Evolutionary conservation across 2,888 invertebrate genomes (phyloP).

Genomic region (Andrena camellia): DNA sequence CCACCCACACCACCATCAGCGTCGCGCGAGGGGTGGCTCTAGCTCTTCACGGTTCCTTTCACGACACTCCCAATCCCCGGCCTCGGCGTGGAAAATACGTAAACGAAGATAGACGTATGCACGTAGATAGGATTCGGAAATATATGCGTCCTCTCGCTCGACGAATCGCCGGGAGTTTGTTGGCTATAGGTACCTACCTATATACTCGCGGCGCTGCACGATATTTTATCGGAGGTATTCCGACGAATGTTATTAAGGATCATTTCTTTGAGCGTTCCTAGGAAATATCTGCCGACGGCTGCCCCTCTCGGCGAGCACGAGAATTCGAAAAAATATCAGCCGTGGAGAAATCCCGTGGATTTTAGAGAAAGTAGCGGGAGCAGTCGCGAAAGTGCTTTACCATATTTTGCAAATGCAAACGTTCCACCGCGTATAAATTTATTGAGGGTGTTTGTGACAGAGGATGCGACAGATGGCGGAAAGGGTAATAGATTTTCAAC

Average conservation of each 20-base stretch:
- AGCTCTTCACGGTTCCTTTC: constrained; percentile 69
- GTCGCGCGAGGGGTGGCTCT: constrained; percentile 33
- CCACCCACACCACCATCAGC: constrained; percentile 43
- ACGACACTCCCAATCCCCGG: constrained; percentile 61
- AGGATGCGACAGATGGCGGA: too few species aligned
- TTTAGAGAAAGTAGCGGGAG: constrained; percentile 5
- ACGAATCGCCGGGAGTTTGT: constrained; percentile 57
- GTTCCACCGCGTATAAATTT: background rate
- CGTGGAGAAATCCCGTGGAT: constrained; percentile 5
- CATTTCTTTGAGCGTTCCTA: constrained; percentile 22
- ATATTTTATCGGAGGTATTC: constrained; percentile 53
- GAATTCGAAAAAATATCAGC: constrained; percentile 12
- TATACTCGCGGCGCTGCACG: constrained; percentile 15
- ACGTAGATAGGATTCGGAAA: constrained; percentile 57
- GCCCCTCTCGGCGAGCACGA: background rate
- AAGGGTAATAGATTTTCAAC: too few species aligned
- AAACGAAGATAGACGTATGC: constrained; percentile 68
- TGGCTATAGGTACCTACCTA: constrained; percentile 16
- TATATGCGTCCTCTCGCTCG: constrained; percentile 46
- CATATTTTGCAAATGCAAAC: too few species aligned
- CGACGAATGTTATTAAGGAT: constrained; percentile 38
- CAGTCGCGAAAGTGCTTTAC: background rate
- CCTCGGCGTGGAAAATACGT: constrained; percentile 65
- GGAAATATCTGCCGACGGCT: constrained; percentile 1
- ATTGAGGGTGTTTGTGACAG: background rate